Base-by-base conservation (phyloP, 2,113 vertebrate species). In the Callithrix jacchus region DNA sequence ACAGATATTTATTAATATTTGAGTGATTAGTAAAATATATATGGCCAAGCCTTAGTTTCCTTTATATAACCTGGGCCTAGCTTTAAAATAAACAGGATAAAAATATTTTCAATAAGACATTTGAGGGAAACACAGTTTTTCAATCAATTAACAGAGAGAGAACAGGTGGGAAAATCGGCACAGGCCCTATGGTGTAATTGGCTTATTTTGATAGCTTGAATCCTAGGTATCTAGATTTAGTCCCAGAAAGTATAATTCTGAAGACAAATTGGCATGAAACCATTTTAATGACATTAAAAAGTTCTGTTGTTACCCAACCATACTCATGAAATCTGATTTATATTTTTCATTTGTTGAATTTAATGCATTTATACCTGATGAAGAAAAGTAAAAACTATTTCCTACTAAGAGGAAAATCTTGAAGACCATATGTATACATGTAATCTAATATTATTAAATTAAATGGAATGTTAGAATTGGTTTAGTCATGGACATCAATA, bases 241-340 rank as follows among this genome's bases (percentile, higher is more conserved):
- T 6, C 14, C 49, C 20, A 84, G 27, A 85, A 91, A 84, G 9
- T 74, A 21, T 42, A 91, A 86, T 88, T 94, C 35, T 66, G 23
- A 84, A 87, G 23, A 35, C 27, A 71, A 90, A 93, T 30, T 94
- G 52, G 21, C 21, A 91, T 52, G 80, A 18, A 2, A 87, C 71
- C 20, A 83, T 77, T 90, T 77, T 80, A 94, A 82, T 77, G 21
- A 32, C 10, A 77, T 94, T 95, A 42, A 71, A 47, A 85, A 88
- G 81, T 61, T 81, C 17, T 91, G 11, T 17, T 74, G 16, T 64
- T 92, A 64, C 14, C 6, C 89, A 40, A 14, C 1, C 30, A 74
- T 77, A 27, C 16, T 42, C 77, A 92, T 21, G 3, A 18, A 91
- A 84, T 84, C 23, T 95, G 3, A 61, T 61, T 95, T 92, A 2